These are phyloP conservation scores for Chymomyza amoena DNA, from an alignment of 2,888 invertebrate genomes.

Conservation along the genomic window DNA sequence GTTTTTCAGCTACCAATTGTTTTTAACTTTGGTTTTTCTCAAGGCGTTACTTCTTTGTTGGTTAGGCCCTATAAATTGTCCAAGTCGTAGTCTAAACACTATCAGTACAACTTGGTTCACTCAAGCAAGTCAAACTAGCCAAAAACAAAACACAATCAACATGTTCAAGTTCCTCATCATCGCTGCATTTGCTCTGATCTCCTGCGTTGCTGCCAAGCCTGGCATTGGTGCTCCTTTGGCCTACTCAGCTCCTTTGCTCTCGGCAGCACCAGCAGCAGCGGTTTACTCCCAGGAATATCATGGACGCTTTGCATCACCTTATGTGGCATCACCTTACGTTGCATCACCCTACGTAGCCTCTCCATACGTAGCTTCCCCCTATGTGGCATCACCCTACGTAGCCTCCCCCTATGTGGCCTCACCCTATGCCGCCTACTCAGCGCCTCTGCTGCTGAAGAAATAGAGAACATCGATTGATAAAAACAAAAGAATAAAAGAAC, in stretches of 20 bases:
- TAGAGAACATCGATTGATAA: slow-evolving; percentile 33
- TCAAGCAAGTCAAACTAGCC: slow-evolving; percentile 13
- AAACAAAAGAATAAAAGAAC: slow-evolving; percentile 11
- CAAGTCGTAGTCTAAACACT: slow-evolving; percentile 13
- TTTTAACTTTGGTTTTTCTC: not conserved
- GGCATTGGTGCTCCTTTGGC: slow-evolving; percentile 72
- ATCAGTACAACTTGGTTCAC: slow-evolving; percentile 47
- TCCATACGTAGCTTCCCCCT: slow-evolving; percentile 70
- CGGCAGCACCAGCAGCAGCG: slow-evolving; percentile 78
- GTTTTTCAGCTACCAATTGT: not conserved
- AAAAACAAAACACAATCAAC: slow-evolving; percentile 31
- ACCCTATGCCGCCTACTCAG: slow-evolving; percentile 41
- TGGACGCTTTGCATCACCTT: slow-evolving; percentile 78
- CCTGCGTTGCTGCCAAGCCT: slow-evolving; percentile 72
- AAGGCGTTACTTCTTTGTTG: not conserved
- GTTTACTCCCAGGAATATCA: slow-evolving; percentile 82
- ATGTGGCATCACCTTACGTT: slow-evolving; percentile 30
- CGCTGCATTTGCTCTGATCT: slow-evolving; percentile 68
- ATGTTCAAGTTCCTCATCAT: slow-evolving; percentile 68
- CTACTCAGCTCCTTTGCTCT: slow-evolving; percentile 78
- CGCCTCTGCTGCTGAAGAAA: slow-evolving; percentile 59
- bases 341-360: slow-evolving; percentile 72
- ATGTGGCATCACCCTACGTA: slow-evolving; percentile 64
- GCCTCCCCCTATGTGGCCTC: slow-evolving; percentile 76
- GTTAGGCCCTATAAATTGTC: slow-evolving; percentile 34